Conservation (phyloP, 1,140 invertebrate species). For the Dufourea novaeangliae region DNA sequence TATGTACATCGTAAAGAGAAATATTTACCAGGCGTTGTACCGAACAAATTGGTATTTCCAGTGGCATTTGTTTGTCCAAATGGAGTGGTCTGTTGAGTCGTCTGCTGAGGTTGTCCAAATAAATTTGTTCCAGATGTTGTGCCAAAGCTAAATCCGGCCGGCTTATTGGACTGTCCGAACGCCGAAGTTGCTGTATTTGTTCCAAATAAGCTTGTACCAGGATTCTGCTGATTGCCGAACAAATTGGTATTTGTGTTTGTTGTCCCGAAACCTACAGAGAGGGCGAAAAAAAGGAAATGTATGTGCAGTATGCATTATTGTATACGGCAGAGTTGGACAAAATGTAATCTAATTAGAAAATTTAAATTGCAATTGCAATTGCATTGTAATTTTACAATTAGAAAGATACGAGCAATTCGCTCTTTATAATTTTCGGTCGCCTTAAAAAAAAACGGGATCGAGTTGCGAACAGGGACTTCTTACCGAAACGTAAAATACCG, state of each 20-base stretch:
- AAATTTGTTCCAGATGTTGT: slow-evolving; percentile 80
- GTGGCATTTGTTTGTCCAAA: slow-evolving; percentile 85
- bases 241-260: slow-evolving; percentile 74
- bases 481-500: no score
- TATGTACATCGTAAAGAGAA: no score
- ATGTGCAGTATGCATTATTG: background rate
- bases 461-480: background rate
- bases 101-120: slow-evolving; percentile 82
- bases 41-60: slow-evolving; percentile 84
- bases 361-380: no score
- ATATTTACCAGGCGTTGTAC: slow-evolving; percentile 78
- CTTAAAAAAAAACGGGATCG: background rate
- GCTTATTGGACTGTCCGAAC: slow-evolving; percentile 85
- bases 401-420: background rate
- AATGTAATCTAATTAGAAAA: no score
- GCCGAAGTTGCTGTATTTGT: slow-evolving; percentile 79
- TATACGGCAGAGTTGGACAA: background rate
- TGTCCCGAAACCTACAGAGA: slow-evolving; percentile 73
- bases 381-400: no score
- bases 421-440: background rate
- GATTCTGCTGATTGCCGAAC: slow-evolving; percentile 79
- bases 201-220: slow-evolving; percentile 79
- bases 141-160: slow-evolving; percentile 83
- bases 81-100: slow-evolving; percentile 78
- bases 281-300: background rate